Evolutionary conservation across 2,888 invertebrate species (phyloP).

Genomic region (Eulithis testata): DNA sequence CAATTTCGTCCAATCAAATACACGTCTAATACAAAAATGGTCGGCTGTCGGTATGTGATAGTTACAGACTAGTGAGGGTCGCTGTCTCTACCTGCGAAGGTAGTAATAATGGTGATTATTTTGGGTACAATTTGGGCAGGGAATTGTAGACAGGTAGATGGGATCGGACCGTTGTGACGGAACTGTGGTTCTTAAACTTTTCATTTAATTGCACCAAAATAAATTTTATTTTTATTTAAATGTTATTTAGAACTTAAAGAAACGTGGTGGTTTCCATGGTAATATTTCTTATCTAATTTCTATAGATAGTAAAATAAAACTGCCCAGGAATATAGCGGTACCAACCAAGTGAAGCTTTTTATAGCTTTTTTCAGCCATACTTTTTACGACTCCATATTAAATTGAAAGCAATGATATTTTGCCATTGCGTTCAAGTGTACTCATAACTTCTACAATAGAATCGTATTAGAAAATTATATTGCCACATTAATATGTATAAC

Average conservation of each 20-base stretch:
- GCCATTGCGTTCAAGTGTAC: background rate
- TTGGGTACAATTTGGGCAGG: conserved; percentile 68
- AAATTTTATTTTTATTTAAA: no score
- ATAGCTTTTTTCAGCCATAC: conserved; percentile 7
- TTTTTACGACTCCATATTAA: conserved; percentile 10
- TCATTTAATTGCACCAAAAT: background rate
- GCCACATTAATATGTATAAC: conserved; percentile 6
- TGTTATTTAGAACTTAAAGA: no score
- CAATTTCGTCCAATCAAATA: conserved; percentile 42
- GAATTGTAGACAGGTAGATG: conserved; percentile 65
- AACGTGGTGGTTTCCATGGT: background rate
- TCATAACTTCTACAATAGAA: conserved; percentile 1
- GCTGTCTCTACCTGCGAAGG: conserved; percentile 31
- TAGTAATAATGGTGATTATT: conserved; percentile 79
- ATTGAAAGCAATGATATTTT: conserved; percentile 4
- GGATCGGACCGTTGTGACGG: conserved; percentile 45
- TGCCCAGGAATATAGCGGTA: background rate
- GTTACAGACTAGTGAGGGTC: conserved; percentile 38
- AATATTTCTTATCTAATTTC: background rate
- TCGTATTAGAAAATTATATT: conserved; percentile 6
- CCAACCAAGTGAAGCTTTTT: conserved; percentile 1
- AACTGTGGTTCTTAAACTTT: conserved; percentile 58
- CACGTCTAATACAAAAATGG: conserved; percentile 26
- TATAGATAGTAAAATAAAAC: background rate
- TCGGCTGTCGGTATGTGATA: conserved; percentile 40